These are phyloP conservation scores for Pituophis catenifer DNA, from an alignment of 2,113 vertebrate genomes.

Conservation along the genomic window DNA sequence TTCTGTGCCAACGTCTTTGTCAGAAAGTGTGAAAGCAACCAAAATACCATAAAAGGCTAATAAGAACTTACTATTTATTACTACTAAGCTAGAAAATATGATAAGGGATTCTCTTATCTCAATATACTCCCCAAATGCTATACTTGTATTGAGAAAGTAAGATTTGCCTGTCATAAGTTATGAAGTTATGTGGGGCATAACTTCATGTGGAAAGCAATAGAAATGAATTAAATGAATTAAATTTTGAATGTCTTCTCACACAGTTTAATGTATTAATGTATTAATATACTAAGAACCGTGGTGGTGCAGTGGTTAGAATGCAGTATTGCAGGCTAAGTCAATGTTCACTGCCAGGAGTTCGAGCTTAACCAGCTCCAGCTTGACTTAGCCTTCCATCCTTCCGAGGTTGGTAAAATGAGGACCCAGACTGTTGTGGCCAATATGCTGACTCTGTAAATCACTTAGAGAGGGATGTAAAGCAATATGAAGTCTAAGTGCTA, in stretches of 20 bases:
- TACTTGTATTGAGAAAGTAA: background rate
- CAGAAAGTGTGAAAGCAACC: background rate
- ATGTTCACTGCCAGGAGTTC: background rate
- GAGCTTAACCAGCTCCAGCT: background rate
- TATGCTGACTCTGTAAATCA: background rate
- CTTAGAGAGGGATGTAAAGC: background rate
- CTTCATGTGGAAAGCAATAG: rapidly evolving
- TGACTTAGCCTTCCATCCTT: background rate
- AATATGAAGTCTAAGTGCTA: background rate
- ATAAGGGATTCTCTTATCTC: background rate
- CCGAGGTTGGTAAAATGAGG: background rate
- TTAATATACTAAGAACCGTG: background rate
- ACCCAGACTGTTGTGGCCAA: background rate
- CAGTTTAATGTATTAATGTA: background rate
- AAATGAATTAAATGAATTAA: background rate
- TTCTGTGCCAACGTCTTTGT: background rate
- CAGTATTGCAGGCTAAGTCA: background rate
- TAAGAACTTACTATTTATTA: background rate
- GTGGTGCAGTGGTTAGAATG: background rate
- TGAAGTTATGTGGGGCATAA: background rate
- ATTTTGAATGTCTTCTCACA: background rate
- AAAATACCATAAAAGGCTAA: background rate
- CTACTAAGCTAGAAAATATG: background rate
- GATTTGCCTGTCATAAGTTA: background rate
- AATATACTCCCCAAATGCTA: background rate